These are phyloP conservation scores for Erythrocercus mccallii DNA, from an alignment of 2,113 vertebrate genomes.

Conservation along the genomic window DNA sequence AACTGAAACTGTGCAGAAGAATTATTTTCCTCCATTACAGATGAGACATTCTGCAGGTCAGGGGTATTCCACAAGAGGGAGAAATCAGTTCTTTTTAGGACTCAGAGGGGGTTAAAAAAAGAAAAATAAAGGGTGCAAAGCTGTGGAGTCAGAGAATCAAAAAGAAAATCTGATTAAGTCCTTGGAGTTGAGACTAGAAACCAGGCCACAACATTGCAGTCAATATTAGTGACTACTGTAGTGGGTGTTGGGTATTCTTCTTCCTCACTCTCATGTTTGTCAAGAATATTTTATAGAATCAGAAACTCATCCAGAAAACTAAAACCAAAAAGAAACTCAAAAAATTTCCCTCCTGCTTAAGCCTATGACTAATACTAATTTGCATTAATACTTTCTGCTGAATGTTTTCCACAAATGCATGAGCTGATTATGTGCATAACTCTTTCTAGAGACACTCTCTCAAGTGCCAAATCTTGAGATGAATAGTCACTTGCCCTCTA, in stretches of 20 bases:
- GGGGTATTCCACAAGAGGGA: neutral
- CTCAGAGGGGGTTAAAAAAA: neutral
- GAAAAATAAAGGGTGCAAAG: neutral
- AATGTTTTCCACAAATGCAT: neutral
- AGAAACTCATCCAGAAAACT: neutral
- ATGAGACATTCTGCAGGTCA: neutral
- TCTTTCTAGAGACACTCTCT: neutral
- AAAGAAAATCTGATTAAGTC: neutral
- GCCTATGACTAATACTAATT: neutral
- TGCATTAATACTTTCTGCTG: neutral
- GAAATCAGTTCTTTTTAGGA: neutral
- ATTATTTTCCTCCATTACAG: neutral
- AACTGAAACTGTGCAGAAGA: neutral
- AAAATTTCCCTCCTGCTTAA: neutral
- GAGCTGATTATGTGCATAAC: neutral
- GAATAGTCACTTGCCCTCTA: neutral
- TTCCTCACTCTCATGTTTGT: neutral
- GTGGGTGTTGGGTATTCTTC: neutral
- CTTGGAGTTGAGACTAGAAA: neutral
- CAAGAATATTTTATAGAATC: neutral
- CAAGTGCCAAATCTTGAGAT: neutral
- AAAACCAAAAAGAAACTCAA: neutral
- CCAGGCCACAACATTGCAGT: neutral
- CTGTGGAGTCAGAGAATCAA: neutral
- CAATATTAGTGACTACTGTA: neutral